Conservation (phyloP, 1,140 invertebrate genomes). For the Belonocnema kinseyi region DNA sequence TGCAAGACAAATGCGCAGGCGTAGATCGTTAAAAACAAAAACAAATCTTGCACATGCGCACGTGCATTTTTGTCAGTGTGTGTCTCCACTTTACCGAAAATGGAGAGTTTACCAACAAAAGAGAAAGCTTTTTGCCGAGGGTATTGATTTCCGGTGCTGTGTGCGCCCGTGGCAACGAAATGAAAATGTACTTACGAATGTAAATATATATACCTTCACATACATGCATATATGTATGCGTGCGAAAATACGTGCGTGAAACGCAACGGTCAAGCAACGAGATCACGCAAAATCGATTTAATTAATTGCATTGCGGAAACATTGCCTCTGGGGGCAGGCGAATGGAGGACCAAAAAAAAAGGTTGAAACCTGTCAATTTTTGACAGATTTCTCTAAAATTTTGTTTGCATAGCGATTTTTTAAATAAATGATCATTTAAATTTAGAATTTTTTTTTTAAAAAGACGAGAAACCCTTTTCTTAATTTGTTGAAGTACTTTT, state of each 20-base stretch:
- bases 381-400: too few relatives aligned
- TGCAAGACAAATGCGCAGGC: constrained; percentile 5
- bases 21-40: constrained; percentile 14
- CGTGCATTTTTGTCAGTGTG: background rate
- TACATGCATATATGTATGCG: constrained; percentile 25
- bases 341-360: too few relatives aligned
- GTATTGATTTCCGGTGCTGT: constrained; percentile 16
- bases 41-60: background rate
- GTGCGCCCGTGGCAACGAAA: constrained; percentile 26
- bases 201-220: constrained; percentile 34
- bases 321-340: too few relatives aligned
- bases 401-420: too few relatives aligned
- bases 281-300: background rate
- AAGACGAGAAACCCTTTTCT: too few relatives aligned
- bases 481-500: too few relatives aligned
- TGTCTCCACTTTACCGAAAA: background rate
- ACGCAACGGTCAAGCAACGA: background rate
- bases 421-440: too few relatives aligned
- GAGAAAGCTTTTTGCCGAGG: background rate
- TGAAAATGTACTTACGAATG: constrained; percentile 22
- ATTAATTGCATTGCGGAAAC: background rate
- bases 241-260: background rate
- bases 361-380: too few relatives aligned
- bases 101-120: constrained; percentile 17
- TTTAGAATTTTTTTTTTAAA: too few relatives aligned